Percentiles rank a stretch among this genome's conserved stretches.
phyloP scores from a whole-genome alignment of 2,113 vertebrate species.

The Malaclemys terrapin region DNA sequence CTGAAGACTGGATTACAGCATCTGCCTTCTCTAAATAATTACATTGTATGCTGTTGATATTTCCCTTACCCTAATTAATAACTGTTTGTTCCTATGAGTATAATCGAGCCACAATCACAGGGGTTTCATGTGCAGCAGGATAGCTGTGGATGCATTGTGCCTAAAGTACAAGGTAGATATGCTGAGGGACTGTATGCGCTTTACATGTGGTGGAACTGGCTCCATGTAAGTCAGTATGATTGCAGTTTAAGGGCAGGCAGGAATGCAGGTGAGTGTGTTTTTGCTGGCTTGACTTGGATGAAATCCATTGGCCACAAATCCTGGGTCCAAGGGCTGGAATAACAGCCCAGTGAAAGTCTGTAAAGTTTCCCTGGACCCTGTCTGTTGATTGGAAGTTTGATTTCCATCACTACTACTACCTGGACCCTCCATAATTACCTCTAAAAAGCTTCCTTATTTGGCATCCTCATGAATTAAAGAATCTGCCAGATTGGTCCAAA shows the following conservation, averaged over 20 bases:
- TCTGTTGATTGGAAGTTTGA: not conserved
- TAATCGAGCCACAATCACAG: not conserved
- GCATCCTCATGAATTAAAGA: not conserved
- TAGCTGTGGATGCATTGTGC: not conserved
- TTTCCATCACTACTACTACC: not conserved
- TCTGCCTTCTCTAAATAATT: not conserved
- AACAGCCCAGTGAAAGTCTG: not conserved
- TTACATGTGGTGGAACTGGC: not conserved
- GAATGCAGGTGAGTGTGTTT: rapidly evolving
- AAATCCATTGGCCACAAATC: not conserved
- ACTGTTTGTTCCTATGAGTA: not conserved
- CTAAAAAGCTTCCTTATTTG: not conserved
- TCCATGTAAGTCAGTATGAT: not conserved
- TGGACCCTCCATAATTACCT: not conserved
- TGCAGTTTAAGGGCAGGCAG: not conserved
- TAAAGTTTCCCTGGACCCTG: not conserved
- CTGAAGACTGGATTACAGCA: not conserved
- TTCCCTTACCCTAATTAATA: not conserved
- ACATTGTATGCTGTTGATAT: not conserved
- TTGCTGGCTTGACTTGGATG: not conserved
- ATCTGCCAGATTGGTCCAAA: not conserved
- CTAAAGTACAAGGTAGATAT: not conserved
- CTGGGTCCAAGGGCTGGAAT: not conserved
- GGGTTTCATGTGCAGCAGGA: not conserved
- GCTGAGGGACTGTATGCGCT: not conserved